Percentiles rank a stretch among this genome's conserved stretches.
Evolutionary conservation across 2,888 invertebrate species (phyloP).

Genomic region (Pristionchus japonicus): DNA sequence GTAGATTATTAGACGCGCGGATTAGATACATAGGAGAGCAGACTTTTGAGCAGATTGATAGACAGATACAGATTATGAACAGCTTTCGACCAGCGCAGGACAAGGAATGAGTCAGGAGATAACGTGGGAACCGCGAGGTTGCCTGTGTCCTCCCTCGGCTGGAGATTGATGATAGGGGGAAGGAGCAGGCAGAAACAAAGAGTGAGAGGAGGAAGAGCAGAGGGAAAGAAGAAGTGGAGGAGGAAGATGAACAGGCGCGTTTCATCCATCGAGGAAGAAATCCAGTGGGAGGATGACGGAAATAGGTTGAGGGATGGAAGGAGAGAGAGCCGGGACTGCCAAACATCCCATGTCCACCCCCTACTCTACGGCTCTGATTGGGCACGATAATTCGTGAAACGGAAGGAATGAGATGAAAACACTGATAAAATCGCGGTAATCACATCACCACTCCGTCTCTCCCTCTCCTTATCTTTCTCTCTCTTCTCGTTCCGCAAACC

Average conservation of each 20-base stretch:
- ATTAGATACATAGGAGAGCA: no score
- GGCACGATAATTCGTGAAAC: background rate
- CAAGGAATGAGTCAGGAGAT: background rate
- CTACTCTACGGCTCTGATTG: background rate
- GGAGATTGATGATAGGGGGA: background rate
- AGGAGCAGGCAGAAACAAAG: background rate
- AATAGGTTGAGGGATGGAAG: background rate
- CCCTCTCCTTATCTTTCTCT: background rate
- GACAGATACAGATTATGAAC: no score
- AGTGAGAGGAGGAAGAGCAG: background rate
- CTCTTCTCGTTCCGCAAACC: background rate
- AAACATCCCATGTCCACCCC: background rate
- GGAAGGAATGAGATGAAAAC: background rate
- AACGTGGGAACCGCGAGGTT: background rate
- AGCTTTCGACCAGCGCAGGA: background rate
- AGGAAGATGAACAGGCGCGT: conserved; percentile 26
- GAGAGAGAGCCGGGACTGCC: background rate
- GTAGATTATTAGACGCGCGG: no score
- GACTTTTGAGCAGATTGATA: no score
- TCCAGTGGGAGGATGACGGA: conserved; percentile 41
- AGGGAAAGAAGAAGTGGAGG: background rate
- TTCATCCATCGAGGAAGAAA: conserved; percentile 24
- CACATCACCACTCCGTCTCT: background rate
- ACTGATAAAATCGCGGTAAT: background rate
- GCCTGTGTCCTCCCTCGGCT: background rate